Evolutionary conservation across 2,113 vertebrate species (phyloP).

Genomic region (Lethenteron camtschaticum): DNA sequence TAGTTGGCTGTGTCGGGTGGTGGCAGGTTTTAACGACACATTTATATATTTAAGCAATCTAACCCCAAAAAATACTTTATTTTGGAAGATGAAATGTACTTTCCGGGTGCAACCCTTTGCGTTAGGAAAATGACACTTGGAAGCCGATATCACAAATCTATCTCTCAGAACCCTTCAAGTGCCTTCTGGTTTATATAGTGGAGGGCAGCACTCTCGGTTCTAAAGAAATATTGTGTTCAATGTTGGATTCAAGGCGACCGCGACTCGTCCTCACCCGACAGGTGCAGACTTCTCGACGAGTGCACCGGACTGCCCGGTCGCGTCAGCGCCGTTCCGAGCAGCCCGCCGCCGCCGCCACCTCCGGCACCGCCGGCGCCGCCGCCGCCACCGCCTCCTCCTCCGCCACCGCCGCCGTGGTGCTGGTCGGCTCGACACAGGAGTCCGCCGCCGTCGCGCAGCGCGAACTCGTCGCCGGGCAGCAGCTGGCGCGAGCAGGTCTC

Average conservation of each 20-base stretch:
- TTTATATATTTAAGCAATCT: too few species aligned
- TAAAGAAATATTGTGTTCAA: not conserved
- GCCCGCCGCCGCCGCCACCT: too few species aligned
- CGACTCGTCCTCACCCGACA: conserved; percentile 53
- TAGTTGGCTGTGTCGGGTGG: too few species aligned
- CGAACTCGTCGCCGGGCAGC: conserved; percentile 91
- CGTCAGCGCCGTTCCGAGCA: too few species aligned
- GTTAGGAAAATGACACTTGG: too few species aligned
- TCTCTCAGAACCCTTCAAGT: not conserved
- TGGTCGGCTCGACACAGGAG: conserved; percentile 91
- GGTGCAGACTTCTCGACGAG: conserved; percentile 67
- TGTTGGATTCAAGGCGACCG: too few species aligned
- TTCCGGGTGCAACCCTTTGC: too few species aligned
- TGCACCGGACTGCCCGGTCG: conserved; percentile 63
- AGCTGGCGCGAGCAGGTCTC: conserved; percentile 94
- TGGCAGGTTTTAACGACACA: too few species aligned
- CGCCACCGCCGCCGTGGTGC: conserved; percentile 37
- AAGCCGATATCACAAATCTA: not conserved
- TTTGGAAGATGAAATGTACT: too few species aligned
- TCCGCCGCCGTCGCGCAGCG: conserved; percentile 57
- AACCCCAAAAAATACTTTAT: too few species aligned
- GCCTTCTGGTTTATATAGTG: too few species aligned
- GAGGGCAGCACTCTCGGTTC: not conserved
- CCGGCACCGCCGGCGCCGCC: conserved; percentile 22
- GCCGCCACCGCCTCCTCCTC: conserved; percentile 60